These are phyloP conservation scores for Heliconius aoede DNA, from an alignment of 2,888 invertebrate genomes.

Conservation along the genomic window DNA sequence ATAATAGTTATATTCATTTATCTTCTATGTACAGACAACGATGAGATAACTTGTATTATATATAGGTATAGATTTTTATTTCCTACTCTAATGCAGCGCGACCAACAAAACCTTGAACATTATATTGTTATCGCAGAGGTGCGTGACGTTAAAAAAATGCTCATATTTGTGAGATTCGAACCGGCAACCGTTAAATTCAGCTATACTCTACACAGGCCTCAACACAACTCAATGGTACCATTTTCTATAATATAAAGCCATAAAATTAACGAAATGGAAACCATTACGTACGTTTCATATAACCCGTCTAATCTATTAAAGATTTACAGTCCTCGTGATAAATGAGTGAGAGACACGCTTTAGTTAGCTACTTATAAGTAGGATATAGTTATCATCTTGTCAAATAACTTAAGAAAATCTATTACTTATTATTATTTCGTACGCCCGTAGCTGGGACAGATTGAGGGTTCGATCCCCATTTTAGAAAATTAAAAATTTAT, in stretches of 20 bases:
- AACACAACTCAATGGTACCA: neutral
- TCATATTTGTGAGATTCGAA: neutral
- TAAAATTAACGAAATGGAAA: constrained; percentile 24
- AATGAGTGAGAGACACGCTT: constrained; percentile 18
- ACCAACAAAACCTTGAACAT: too few species aligned
- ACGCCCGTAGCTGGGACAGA: too few species aligned
- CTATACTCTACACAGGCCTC: neutral
- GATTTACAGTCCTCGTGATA: constrained; percentile 18
- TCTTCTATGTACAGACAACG: too few species aligned
- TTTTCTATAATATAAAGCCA: constrained; percentile 9
- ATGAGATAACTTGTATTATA: too few species aligned
- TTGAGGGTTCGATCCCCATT: too few species aligned
- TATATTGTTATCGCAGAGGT: too few species aligned
- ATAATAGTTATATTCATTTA: too few species aligned
- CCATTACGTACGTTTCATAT: constrained; percentile 19
- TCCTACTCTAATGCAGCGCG: too few species aligned
- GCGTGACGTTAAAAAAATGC: neutral
- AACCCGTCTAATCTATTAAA: constrained; percentile 24
- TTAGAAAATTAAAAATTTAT: too few species aligned
- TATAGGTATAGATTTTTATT: too few species aligned
- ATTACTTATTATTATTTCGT: too few species aligned
- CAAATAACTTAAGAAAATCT: too few species aligned
- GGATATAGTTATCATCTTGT: constrained; percentile 1
- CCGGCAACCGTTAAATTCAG: neutral
- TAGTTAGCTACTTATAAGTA: constrained; percentile 6